Evolutionary conservation across 2,888 invertebrate species (phyloP), one percentile per base, ranked within the genome.

Genomic region (Melipona bicolor): DNA sequence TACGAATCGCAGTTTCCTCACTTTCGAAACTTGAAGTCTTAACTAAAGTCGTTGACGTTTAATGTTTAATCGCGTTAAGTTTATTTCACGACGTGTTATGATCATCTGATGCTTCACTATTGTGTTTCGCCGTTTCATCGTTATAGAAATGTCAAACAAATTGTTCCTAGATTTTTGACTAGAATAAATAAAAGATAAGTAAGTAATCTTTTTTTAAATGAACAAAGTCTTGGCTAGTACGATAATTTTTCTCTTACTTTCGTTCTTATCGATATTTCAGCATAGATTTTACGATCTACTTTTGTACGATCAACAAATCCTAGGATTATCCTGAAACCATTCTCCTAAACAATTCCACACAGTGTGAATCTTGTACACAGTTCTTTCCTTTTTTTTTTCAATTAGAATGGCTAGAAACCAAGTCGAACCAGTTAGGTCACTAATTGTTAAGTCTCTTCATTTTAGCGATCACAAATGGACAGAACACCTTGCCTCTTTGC

Each of bases 321-420:
- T 19, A n/a, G 36, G n/a, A 36, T 54, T 32, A 19, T 52, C 11
- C 17, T 11, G 17, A 27, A 36, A 27, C 49, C 13, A 15, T 27
- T 27, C 50, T 3, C 0, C 19, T 15, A 49, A 64, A 24, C 17
- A n/a, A 71, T 13, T 19, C 4, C 27, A n/a, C 32, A n/a, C n/a
- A n/a, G n/a, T n/a, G 19, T 11, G 24, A 19, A 36, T 27, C 15
- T 2, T 21, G 27, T 24, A n/a, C 32, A 27, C 36, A 49, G 61
- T 68, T 67, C 67, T 68, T 64, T 73, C 54, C 64, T 67, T 75
- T 75, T 67, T n/a, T n/a, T n/a, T n/a, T 82, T 75, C 75, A 61
- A 81, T 81, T 81, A 71, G 61, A n/a, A n/a, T n/a, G n/a, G n/a
- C n/a, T n/a, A n/a, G n/a, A n/a, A n/a, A n/a, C n/a, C n/a, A n/a